Evolutionary conservation across 2,888 invertebrate genomes (phyloP).

Genomic region (Macrosiphum euphorbiae): DNA sequence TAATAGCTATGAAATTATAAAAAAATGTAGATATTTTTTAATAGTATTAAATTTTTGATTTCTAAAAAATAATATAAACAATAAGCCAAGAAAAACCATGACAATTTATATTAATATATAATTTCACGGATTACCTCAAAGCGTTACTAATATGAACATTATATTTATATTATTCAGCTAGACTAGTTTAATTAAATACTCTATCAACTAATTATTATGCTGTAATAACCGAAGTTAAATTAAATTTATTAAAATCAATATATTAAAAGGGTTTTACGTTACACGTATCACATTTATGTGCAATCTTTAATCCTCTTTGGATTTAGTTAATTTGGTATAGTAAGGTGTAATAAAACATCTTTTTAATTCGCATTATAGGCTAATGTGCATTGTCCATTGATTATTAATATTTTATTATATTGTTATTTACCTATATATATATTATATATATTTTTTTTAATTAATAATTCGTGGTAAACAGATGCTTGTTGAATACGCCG

Average conservation of each 20-base stretch:
- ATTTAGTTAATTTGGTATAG: not conserved
- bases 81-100: constrained; percentile 10
- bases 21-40: not conserved
- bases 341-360: not conserved
- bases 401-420: not conserved
- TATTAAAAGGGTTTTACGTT: not conserved
- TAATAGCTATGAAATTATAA: constrained; percentile 42
- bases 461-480: not conserved
- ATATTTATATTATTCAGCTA: not conserved
- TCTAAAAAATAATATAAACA: constrained; percentile 34
- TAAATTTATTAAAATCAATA: not conserved
- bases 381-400: not conserved
- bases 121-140: constrained; percentile 32
- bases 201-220: not conserved
- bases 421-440: not conserved
- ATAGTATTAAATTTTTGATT: constrained; percentile 22
- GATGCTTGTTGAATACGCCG: not conserved
- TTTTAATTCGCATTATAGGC: not conserved
- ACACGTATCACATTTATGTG: not conserved
- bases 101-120: constrained; percentile 10
- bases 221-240: not conserved
- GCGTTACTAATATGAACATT: constrained; percentile 46
- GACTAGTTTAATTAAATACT: not conserved
- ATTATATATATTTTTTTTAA: not conserved
- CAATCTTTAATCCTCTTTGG: not conserved